Conservation (phyloP, 2,888 invertebrate species). For the Caradrina clavipalpis region DNA sequence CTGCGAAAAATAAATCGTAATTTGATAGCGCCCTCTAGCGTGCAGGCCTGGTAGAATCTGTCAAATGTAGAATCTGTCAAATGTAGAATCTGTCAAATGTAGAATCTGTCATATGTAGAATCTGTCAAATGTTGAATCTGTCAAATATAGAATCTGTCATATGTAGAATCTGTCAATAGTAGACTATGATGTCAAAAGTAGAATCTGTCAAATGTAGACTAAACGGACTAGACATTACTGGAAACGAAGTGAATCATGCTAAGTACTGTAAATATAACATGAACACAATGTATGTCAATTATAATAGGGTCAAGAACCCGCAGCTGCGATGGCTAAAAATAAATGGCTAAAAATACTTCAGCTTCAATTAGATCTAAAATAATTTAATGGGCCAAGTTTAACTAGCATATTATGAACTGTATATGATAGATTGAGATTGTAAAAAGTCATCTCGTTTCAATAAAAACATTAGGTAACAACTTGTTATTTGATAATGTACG, state of each 20-base stretch:
- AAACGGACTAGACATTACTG: neutral
- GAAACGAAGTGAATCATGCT: neutral
- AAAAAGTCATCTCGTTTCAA: conserved; percentile 5
- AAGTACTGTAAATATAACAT: conserved; percentile 1
- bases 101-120: too few relatives aligned
- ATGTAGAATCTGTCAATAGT: too few relatives aligned
- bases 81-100: too few relatives aligned
- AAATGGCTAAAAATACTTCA: conserved; percentile 36
- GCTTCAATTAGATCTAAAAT: conserved; percentile 35
- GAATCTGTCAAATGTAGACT: too few relatives aligned
- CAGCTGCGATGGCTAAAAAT: conserved; percentile 32
- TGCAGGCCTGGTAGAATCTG: neutral
- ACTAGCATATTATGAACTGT: conserved; percentile 17
- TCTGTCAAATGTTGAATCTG: too few relatives aligned
- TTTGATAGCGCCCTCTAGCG: conserved; percentile 73
- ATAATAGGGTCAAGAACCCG: conserved; percentile 34
- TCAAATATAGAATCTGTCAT: too few relatives aligned
- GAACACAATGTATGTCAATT: conserved; percentile 22
- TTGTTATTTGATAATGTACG: neutral
- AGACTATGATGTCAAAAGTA: too few relatives aligned
- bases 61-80: too few relatives aligned
- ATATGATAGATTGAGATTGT: conserved; percentile 4
- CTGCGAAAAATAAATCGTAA: conserved; percentile 80
- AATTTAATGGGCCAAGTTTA: conserved; percentile 42
- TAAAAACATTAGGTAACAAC: neutral